These are phyloP conservation scores for Platygyra sinensis DNA, from an alignment of 64 coral and sea anemone genomes.

Conservation along the genomic window DNA sequence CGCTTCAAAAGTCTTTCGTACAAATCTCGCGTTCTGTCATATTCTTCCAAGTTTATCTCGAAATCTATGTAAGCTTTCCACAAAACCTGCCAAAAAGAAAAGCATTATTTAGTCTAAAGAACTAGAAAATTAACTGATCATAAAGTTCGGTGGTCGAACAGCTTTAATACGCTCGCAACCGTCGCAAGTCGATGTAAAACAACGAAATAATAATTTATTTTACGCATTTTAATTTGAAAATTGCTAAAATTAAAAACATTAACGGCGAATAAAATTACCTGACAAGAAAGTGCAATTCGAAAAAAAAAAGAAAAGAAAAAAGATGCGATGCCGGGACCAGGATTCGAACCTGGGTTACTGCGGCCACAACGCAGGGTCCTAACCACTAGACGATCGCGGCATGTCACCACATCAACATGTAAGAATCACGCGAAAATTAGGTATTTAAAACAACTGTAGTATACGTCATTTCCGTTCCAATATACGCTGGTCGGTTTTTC, in stretches of 20 bases:
- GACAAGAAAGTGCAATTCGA: not conserved
- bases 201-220: not conserved
- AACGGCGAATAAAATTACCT: not conserved
- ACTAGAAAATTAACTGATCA: not conserved
- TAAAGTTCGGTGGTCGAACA: not conserved
- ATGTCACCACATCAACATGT: not conserved
- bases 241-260: not conserved
- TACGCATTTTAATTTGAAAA: too few relatives aligned
- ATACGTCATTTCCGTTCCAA: constrained; percentile 18
- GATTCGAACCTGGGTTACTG: constrained; percentile 92
- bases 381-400: constrained; percentile 89
- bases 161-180: too few relatives aligned
- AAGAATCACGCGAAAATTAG: fast-evolving
- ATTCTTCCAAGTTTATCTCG: constrained; percentile 96
- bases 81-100: constrained; percentile 70
- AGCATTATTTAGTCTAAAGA: not conserved
- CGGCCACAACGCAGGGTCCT: constrained; percentile 87
- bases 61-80: constrained; percentile 99
- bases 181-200: not conserved
- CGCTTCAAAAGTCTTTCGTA: constrained; percentile 89
- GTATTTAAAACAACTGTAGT: not conserved
- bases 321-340: constrained; percentile 67
- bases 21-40: constrained; percentile 82
- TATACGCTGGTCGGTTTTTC: too few relatives aligned
- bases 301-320: not conserved